phyloP scores from a whole-genome alignment of 1,140 invertebrate species.

The Penaeus japonicus region DNA sequence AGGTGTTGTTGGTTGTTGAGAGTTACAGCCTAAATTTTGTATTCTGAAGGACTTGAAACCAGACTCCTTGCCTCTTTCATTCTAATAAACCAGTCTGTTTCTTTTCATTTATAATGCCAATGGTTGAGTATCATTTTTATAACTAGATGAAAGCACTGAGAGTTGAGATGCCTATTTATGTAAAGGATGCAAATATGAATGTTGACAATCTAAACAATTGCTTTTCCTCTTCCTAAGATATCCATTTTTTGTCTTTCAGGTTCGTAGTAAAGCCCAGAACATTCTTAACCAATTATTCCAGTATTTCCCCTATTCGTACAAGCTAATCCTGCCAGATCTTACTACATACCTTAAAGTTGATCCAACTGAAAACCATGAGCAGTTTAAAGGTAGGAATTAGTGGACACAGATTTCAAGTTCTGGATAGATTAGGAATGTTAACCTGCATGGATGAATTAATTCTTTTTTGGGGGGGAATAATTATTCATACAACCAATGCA shows the following conservation, averaged over 20 bases:
- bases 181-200: slow-evolving; percentile 9
- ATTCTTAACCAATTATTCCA: slow-evolving; percentile 68
- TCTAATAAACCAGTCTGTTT: too few species aligned
- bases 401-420: not conserved
- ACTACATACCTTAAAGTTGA: slow-evolving; percentile 71
- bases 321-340: slow-evolving; percentile 70
- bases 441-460: not conserved
- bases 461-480: too few species aligned
- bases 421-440: not conserved
- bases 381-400: slow-evolving; percentile 71
- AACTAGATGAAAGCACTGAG: not conserved
- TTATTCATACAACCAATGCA: too few species aligned
- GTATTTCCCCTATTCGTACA: slow-evolving; percentile 72
- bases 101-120: too few species aligned
- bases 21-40: too few species aligned
- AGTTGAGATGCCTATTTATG: not conserved
- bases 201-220: not conserved
- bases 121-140: not conserved
- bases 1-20: too few species aligned
- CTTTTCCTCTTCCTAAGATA: not conserved
- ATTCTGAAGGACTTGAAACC: too few species aligned
- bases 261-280: slow-evolving; percentile 72
- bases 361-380: slow-evolving; percentile 72
- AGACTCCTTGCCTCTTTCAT: too few species aligned
- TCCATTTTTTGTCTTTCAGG: slow-evolving; percentile 63